phyloP scores from a whole-genome alignment of 2,113 vertebrate species.

The Petaurus breviceps region DNA sequence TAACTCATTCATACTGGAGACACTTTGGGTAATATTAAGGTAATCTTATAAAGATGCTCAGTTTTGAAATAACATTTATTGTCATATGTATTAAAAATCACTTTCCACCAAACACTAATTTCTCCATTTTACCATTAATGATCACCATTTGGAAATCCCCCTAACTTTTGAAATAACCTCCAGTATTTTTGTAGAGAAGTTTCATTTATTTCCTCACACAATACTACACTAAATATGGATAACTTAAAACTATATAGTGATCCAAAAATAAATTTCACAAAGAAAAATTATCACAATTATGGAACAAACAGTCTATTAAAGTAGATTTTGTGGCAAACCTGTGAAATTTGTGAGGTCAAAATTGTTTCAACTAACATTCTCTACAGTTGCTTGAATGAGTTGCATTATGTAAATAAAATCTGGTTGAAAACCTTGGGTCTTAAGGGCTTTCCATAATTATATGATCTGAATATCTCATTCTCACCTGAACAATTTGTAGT shows the following conservation, averaged over 20 bases:
- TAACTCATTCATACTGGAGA: not conserved
- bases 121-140: not conserved
- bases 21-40: not conserved
- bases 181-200: not conserved
- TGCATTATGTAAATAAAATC: slow-evolving; percentile 34
- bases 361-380: slow-evolving; percentile 42
- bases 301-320: not conserved
- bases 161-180: not conserved
- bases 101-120: not conserved
- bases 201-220: slow-evolving; percentile 12
- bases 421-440: slow-evolving; percentile 19
- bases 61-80: slow-evolving; percentile 30
- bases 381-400: not conserved
- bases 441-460: slow-evolving; percentile 42
- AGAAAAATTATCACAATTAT: not conserved
- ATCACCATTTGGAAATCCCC: not conserved
- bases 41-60: slow-evolving; percentile 4
- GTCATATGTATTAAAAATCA: not conserved
- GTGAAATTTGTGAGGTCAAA: slow-evolving; percentile 31
- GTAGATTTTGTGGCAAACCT: slow-evolving; percentile 29
- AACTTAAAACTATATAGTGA: not conserved
- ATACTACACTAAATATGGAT: not conserved
- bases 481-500: not conserved
- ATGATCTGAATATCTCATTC: not conserved
- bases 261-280: not conserved